Conservation (phyloP, 2,113 vertebrate genomes). For the Mastomys natalensis region DNA sequence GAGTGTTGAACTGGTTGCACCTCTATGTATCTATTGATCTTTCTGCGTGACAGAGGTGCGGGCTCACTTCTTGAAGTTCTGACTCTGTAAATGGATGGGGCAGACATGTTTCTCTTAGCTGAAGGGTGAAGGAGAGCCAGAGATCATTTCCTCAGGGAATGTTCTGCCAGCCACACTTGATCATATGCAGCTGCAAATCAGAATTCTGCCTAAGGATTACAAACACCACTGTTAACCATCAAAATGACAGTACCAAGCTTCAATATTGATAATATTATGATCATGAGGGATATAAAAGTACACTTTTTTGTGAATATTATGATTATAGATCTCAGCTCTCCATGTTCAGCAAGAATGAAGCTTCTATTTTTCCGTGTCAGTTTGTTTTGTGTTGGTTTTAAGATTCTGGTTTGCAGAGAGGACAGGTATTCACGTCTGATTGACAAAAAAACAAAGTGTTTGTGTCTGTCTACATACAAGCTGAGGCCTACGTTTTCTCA, state of each 20-base stretch:
- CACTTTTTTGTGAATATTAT: background rate
- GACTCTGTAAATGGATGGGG: background rate
- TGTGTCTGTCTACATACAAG: conserved; percentile 32
- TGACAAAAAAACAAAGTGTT: conserved; percentile 72
- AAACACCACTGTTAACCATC: background rate
- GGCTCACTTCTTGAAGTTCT: background rate
- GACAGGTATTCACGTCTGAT: conserved; percentile 35
- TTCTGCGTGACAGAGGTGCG: background rate
- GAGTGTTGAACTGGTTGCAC: background rate
- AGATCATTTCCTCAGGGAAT: background rate
- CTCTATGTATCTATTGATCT: background rate
- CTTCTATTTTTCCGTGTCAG: conserved; percentile 34
- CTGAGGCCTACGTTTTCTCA: conserved; percentile 67
- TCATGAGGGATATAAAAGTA: background rate
- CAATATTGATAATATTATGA: background rate
- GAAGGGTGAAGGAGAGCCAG: background rate
- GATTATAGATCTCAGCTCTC: background rate
- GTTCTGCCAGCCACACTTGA: background rate
- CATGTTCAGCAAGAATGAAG: background rate
- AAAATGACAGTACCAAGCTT: background rate
- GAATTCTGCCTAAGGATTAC: background rate
- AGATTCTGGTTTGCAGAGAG: background rate
- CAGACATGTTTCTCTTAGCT: background rate
- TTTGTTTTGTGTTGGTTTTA: conserved; percentile 43
- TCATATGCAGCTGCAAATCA: background rate